Conservation (phyloP, 2,888 invertebrate genomes). For the Acrobasis suavella region DNA sequence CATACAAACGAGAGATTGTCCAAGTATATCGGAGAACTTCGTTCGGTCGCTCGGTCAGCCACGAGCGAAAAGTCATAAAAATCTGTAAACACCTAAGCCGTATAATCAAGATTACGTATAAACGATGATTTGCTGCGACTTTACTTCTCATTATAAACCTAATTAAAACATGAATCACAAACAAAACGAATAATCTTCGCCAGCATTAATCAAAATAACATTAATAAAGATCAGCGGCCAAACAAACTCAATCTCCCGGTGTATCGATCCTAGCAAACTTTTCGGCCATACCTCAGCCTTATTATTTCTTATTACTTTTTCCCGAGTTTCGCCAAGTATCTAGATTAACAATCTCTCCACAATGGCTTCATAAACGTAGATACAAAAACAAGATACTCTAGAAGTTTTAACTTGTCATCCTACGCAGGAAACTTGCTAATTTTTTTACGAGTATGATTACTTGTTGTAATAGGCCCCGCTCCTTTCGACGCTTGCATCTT, state of each 20-base stretch:
- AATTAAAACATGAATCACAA: background rate
- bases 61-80: too few relatives aligned
- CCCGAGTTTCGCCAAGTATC: constrained; percentile 28
- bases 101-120: too few relatives aligned
- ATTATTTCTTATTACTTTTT: constrained; percentile 20
- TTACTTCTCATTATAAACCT: background rate
- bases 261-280: constrained; percentile 16
- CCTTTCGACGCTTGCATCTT: too few relatives aligned
- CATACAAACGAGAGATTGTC: too few relatives aligned
- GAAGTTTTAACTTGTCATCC: constrained; percentile 32
- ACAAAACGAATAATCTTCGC: background rate
- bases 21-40: too few relatives aligned
- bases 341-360: constrained; percentile 15
- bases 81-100: too few relatives aligned
- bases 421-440: constrained; percentile 26
- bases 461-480: too few relatives aligned
- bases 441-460: background rate
- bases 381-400: constrained; percentile 23
- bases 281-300: constrained; percentile 16
- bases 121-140: too few relatives aligned
- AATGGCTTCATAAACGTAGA: constrained; percentile 17
- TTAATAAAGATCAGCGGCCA: constrained; percentile 13
- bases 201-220: constrained; percentile 5
- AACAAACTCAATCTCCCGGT: constrained; percentile 17
- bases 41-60: too few relatives aligned